Conservation (phyloP, 2,888 invertebrate genomes). For the Stenodema calcarata region DNA sequence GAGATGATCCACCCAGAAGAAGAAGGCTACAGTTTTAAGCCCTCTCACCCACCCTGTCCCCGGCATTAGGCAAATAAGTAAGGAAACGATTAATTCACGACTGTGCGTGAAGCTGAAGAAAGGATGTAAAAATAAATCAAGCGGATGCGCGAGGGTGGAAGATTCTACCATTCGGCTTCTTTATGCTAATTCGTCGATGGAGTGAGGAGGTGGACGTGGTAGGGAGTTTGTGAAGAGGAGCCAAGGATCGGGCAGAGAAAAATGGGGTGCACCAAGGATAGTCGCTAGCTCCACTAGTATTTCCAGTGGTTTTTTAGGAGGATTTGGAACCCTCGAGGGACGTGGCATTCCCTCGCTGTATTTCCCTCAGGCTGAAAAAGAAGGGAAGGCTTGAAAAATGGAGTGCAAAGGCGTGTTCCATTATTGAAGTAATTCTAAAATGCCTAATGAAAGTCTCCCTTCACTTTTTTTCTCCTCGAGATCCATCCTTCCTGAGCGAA, state of each 20-base stretch:
- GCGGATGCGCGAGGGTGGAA: slow-evolving; percentile 51
- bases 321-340: background rate
- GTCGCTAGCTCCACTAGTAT: background rate
- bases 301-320: background rate
- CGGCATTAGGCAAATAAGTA: slow-evolving; percentile 38
- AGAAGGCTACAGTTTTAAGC: slow-evolving; percentile 25
- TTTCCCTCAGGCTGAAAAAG: slow-evolving; percentile 1
- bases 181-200: slow-evolving; percentile 1
- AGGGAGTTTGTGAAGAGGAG: background rate
- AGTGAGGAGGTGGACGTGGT: too few species aligned
- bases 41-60: background rate
- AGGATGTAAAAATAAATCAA: slow-evolving; percentile 43
- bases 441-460: slow-evolving; percentile 14
- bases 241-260: background rate
- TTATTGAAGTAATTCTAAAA: slow-evolving; percentile 35
- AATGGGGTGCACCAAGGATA: slow-evolving; percentile 1
- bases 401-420: slow-evolving; percentile 43
- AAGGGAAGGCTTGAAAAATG: slow-evolving; percentile 20
- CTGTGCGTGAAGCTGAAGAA: slow-evolving; percentile 27
- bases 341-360: background rate
- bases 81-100: slow-evolving; percentile 38
- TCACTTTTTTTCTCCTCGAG: background rate
- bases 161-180: slow-evolving; percentile 54
- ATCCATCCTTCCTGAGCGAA: background rate
- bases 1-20: slow-evolving; percentile 27